phyloP scores from a whole-genome alignment of 1,140 invertebrate genomes.

The Ooceraea biroi region DNA sequence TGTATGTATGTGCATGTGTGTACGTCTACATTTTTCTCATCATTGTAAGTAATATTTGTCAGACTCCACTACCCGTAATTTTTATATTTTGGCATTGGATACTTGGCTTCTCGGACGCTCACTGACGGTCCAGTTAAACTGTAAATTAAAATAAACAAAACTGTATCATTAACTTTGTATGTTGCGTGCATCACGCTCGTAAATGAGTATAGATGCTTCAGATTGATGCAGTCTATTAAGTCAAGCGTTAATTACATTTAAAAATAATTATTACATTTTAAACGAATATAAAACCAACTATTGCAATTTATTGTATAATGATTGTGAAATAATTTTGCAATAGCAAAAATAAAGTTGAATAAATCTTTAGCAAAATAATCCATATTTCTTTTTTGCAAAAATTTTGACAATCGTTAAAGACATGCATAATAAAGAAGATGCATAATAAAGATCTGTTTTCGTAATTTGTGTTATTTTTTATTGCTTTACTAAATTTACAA shows the following conservation, averaged over 20 bases:
- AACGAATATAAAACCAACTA: not conserved
- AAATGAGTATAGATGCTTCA: not conserved
- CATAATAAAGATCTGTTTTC: not conserved
- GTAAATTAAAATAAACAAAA: slow-evolving; percentile 54
- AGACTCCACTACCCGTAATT: not conserved
- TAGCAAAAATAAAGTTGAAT: not conserved
- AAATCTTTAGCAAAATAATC: not conserved
- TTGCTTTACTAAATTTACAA: slow-evolving; percentile 42
- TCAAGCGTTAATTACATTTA: not conserved
- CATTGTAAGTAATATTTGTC: slow-evolving; percentile 17
- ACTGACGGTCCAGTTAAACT: slow-evolving; percentile 26
- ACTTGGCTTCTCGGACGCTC: not conserved
- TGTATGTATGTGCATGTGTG: not conserved
- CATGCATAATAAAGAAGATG: not conserved
- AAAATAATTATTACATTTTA: not conserved
- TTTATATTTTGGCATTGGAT: slow-evolving; percentile 9
- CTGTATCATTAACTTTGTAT: not conserved
- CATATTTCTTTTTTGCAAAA: not conserved
- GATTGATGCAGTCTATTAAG: not conserved
- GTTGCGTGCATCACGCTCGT: not conserved
- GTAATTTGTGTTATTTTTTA: slow-evolving; percentile 30
- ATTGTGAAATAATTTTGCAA: no score
- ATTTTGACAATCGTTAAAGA: not conserved
- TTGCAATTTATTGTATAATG: no score
- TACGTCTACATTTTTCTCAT: not conserved